phyloP scores from a whole-genome alignment of 92 coral and sea anemone genomes.

The Plumapathes pennacea region DNA sequence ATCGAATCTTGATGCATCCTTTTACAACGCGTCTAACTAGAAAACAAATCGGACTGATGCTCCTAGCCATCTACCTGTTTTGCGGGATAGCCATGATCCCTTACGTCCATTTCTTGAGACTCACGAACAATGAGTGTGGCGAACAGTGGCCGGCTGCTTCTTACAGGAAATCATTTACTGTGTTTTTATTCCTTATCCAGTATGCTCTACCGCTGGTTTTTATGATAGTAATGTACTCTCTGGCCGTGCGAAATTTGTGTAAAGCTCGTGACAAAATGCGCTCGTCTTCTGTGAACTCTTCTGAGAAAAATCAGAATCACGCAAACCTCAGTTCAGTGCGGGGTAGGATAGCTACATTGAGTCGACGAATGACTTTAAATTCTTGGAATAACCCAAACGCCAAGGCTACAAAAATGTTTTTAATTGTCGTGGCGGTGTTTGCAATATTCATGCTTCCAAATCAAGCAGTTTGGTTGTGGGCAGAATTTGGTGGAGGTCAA shows the following conservation, averaged over 20 bases:
- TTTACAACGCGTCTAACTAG: constrained; percentile 71
- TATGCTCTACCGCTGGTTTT: constrained; percentile 74
- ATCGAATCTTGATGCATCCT: constrained; percentile 86
- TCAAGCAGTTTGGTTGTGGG: constrained; percentile 91
- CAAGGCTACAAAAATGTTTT: constrained; percentile 90
- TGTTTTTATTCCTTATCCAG: constrained; percentile 73
- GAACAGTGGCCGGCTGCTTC: constrained; percentile 73
- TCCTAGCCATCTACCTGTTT: constrained; percentile 37
- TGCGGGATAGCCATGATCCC: constrained; percentile 65
- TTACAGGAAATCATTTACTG: constrained; percentile 74
- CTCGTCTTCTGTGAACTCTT: constrained; percentile 20
- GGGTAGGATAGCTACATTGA: neutral
- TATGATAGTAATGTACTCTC: constrained; percentile 73
- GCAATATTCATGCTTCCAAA: constrained; percentile 91
- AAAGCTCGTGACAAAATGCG: constrained; percentile 52
- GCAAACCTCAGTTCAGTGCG: neutral
- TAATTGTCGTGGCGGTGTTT: constrained; percentile 82
- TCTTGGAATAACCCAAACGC: constrained; percentile 74
- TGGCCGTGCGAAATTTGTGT: constrained; percentile 73
- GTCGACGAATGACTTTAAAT: neutral
- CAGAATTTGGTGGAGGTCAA: constrained; percentile 75
- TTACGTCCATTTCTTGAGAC: constrained; percentile 54
- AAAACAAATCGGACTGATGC: constrained; percentile 57
- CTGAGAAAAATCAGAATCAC: neutral
- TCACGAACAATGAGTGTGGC: constrained; percentile 44